phyloP scores from a whole-genome alignment of 1,140 invertebrate genomes.

The Leptinotarsa undecemlineata region DNA sequence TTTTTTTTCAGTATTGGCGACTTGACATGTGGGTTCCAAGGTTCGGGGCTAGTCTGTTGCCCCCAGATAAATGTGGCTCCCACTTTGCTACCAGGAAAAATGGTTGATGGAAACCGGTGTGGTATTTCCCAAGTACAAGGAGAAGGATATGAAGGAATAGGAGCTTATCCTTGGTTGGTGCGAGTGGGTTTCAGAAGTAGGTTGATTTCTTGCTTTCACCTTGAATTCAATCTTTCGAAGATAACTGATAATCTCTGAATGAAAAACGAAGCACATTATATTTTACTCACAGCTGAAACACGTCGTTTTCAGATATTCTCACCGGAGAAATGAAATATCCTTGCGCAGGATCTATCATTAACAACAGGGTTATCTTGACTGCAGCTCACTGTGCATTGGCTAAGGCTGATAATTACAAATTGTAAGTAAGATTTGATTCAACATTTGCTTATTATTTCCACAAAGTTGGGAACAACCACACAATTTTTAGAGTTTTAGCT shows the following conservation, averaged over 20 bases:
- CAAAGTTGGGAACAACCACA: neutral
- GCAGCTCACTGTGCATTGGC: slow-evolving; percentile 73
- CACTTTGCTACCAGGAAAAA: slow-evolving; percentile 31
- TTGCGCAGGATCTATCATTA: slow-evolving; percentile 71
- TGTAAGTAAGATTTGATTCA: slow-evolving; percentile 55
- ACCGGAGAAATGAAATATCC: slow-evolving; percentile 66
- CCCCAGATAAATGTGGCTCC: slow-evolving; percentile 41
- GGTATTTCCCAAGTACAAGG: slow-evolving; percentile 66
- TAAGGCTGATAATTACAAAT: slow-evolving; percentile 67
- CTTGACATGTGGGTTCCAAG: slow-evolving; percentile 55
- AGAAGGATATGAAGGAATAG: slow-evolving; percentile 66
- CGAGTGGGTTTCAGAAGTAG: slow-evolving; percentile 69
- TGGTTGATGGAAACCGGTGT: slow-evolving; percentile 55
- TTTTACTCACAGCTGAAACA: neutral
- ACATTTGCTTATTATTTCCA: too few relatives aligned
- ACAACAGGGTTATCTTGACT: slow-evolving; percentile 64
- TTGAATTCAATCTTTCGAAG: too few relatives aligned
- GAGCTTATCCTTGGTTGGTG: slow-evolving; percentile 68
- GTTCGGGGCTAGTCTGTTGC: slow-evolving; percentile 55
- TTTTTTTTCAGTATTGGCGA: slow-evolving; percentile 47
- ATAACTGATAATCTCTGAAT: too few relatives aligned
- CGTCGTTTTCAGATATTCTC: slow-evolving; percentile 59
- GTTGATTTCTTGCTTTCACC: neutral
- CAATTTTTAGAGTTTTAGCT: neutral
- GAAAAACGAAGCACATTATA: neutral